Evolutionary conservation across 2,113 vertebrate genomes (phyloP).

Genomic region (Acanthisitta chloris): DNA sequence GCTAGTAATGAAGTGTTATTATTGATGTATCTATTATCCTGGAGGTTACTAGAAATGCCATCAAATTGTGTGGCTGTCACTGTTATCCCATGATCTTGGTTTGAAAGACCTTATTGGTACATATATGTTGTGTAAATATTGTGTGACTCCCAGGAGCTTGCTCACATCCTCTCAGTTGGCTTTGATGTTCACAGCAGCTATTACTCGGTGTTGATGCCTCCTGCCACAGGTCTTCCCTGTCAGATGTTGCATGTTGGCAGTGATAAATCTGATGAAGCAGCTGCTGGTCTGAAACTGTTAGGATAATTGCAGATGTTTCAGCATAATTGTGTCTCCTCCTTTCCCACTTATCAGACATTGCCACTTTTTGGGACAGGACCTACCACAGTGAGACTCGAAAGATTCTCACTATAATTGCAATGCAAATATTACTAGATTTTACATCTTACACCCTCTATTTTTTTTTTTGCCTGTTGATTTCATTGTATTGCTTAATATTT

Average conservation of each 20-base stretch:
- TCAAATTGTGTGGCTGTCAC: background rate
- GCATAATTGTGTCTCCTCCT: background rate
- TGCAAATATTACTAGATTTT: background rate
- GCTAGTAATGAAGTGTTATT: background rate
- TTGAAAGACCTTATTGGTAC: background rate
- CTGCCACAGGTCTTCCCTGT: background rate
- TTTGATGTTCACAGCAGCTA: background rate
- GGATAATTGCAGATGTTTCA: background rate
- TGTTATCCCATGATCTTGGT: background rate
- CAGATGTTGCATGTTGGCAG: background rate
- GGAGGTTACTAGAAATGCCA: background rate
- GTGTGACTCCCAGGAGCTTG: background rate
- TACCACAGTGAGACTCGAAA: background rate
- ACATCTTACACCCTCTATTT: background rate
- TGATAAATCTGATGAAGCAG: background rate
- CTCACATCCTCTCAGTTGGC: background rate
- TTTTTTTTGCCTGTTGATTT: background rate
- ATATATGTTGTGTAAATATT: background rate
- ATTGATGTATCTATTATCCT: background rate
- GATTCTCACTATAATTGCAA: background rate
- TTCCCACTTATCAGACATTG: background rate
- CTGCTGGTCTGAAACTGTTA: constrained; percentile 3
- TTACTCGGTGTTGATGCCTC: background rate
- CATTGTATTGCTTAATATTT: background rate
- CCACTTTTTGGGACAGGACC: background rate